A percentile compares a stretch with the other conserved stretches of the same genome.
phyloP scores from a whole-genome alignment of 1,140 invertebrate genomes.

The Aphidius ervi region DNA sequence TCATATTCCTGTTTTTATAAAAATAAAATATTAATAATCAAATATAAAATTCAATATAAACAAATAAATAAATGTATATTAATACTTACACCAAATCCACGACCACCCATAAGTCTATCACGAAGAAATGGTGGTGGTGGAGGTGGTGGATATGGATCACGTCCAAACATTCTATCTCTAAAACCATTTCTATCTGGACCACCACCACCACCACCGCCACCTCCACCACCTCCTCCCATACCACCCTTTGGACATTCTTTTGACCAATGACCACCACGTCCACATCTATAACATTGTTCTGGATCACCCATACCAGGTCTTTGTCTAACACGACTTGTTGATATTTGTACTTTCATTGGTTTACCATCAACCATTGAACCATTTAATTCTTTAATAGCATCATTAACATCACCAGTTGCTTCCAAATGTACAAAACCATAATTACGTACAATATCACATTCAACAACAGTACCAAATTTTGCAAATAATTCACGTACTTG shows the following conservation, averaged over 20 bases:
- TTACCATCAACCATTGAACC: conserved; percentile 79
- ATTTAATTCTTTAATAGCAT: conserved; percentile 81
- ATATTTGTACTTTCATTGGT: conserved; percentile 85
- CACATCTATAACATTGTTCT: conserved; percentile 91
- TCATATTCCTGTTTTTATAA: conserved; percentile 66
- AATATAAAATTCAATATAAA: conserved; percentile 11
- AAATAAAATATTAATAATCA: conserved; percentile 11
- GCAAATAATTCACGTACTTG: conserved; percentile 82
- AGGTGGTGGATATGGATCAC: conserved; percentile 77
- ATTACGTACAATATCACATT: conserved; percentile 87
- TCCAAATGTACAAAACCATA: conserved; percentile 89
- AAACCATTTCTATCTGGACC: conserved; percentile 68
- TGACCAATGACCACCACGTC: conserved; percentile 89
- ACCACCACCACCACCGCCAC: conserved; percentile 74
- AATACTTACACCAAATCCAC: conserved; percentile 68
- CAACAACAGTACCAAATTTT: conserved; percentile 83
- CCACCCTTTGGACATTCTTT: conserved; percentile 80
- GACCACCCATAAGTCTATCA: conserved; percentile 79
- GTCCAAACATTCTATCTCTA: conserved; percentile 77
- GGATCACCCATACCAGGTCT: conserved; percentile 93
- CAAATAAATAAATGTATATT: conserved; percentile 16
- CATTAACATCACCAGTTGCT: conserved; percentile 76
- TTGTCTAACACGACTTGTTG: conserved; percentile 84
- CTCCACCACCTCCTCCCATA: conserved; percentile 63
- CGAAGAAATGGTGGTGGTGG: conserved; percentile 81